Evolutionary conservation across 2,888 invertebrate species (phyloP).

Genomic region (Philonicus albiceps): DNA sequence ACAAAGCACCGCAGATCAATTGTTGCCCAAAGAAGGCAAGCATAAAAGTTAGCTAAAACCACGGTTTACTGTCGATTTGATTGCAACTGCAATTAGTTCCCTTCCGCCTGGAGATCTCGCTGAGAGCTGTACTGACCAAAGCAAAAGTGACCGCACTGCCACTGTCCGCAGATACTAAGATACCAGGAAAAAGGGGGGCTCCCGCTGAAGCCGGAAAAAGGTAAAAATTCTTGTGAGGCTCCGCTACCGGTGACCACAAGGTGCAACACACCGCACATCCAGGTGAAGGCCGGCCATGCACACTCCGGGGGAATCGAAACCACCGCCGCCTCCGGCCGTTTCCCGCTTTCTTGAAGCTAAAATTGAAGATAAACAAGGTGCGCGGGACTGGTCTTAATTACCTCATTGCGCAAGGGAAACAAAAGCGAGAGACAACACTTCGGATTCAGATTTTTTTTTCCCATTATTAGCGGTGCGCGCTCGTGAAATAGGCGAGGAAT

Average conservation of each 20-base stretch:
- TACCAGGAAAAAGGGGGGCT: not conserved
- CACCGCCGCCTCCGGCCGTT: not conserved
- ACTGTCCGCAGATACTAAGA: not conserved
- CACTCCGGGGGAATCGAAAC: not conserved
- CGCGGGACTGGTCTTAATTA: not conserved
- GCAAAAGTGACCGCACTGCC: not conserved
- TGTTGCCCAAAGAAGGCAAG: not conserved
- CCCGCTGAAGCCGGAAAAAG: not conserved
- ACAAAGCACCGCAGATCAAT: not conserved
- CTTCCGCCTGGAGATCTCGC: not conserved
- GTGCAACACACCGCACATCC: not conserved
- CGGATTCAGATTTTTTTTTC: not conserved
- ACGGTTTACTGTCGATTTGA: not conserved
- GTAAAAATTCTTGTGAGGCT: not conserved
- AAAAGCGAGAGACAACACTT: not conserved
- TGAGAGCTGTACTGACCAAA: not conserved
- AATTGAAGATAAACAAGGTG: slow-evolving; percentile 16
- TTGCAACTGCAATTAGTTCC: not conserved
- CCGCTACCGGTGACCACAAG: not conserved
- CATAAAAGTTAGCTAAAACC: not conserved
- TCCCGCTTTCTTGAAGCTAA: not conserved
- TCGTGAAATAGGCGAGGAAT: not conserved
- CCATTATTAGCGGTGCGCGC: not conserved
- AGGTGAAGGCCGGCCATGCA: slow-evolving; percentile 10
- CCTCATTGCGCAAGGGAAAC: not conserved